Evolutionary conservation across 2,888 invertebrate genomes (phyloP), one percentile per base, ranked within the genome.

Genomic region (Acleris holmiana): DNA sequence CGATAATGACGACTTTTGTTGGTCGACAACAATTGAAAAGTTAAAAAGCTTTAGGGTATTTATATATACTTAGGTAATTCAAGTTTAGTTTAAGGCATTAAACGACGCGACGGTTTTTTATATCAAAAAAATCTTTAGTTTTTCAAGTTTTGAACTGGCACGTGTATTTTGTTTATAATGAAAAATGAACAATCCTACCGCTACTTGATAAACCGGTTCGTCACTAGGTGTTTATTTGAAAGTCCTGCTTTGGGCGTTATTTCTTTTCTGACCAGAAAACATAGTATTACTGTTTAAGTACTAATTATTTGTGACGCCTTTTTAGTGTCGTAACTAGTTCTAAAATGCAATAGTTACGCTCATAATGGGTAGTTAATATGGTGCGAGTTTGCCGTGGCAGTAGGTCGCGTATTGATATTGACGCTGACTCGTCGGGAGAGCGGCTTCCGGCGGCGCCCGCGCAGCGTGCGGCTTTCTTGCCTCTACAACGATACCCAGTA

Each of bases 391-490:
- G 10, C 10, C 40, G 40, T 19, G 58, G 47, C 19, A 64, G 64
- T 64, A 54, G 64, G 64, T 64, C 64, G 64, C 57, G 25, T 64
- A 59, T 59, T 59, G 58, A 58, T 53, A 64, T 15, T 54, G 53
- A 48, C 48, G 19, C 50, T 2, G 29, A 29, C 29, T 47, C 56
- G 62, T 63, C 46, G 44, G 47, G 57, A 62, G 68, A 67, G 55
- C 67, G 41, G 62, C 62, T 66, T 69, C 69, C 67, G 68, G 67
- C 62, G 46, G 47, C 13, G 17, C 29, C 29, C 2, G 25, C 55
- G 44, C 59, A 41, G 41, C 51, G n/a, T 57, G 48, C 23, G 44
- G 63, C 58, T 64, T 58, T 64, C 63, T 47, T 58, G 46, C 35
- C 35, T 35, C 13, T 13, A 13, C 35, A 13, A 8, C 29, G 29